Percentiles rank a stretch among this genome's conserved stretches.
Conservation (phyloP, 2,888 invertebrate species). For the Platycheirus albimanus region DNA sequence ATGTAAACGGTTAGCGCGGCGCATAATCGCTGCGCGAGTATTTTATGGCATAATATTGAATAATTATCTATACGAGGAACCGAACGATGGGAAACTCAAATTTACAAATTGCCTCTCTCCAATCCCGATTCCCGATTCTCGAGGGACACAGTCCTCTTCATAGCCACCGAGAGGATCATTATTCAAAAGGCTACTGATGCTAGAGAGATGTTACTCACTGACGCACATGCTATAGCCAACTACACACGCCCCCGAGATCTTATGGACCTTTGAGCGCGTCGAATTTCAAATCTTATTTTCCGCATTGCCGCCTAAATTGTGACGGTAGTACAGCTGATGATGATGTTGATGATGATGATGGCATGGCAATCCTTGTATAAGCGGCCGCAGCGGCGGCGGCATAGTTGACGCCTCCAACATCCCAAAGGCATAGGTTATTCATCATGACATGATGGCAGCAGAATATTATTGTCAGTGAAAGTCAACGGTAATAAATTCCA, state of each 20-base stretch:
- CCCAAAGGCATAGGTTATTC: slow-evolving; percentile 45
- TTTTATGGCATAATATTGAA: slow-evolving; percentile 56
- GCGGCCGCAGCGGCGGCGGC: slow-evolving; percentile 50
- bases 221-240: slow-evolving; percentile 53
- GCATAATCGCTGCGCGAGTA: slow-evolving; percentile 46
- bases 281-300: slow-evolving; percentile 72
- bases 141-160: no score
- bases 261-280: slow-evolving; percentile 42
- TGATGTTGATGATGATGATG: slow-evolving; percentile 32
- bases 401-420: slow-evolving; percentile 56
- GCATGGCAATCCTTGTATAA: slow-evolving; percentile 62
- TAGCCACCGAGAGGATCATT: slow-evolving; percentile 35
- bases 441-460: slow-evolving; percentile 43
- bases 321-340: neutral
- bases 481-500: slow-evolving; percentile 60
- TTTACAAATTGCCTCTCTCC: no score
- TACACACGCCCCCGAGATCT: slow-evolving; percentile 52
- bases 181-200: slow-evolving; percentile 37
- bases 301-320: slow-evolving; percentile 60
- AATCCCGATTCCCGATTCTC: slow-evolving; percentile 11
- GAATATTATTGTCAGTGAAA: slow-evolving; percentile 56
- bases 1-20: slow-evolving; percentile 32
- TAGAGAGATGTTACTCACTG: neutral
- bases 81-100: slow-evolving; percentile 53
- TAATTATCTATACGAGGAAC: slow-evolving; percentile 41